These are phyloP conservation scores for Felis chaus DNA, from an alignment of 2,113 vertebrate species.

Conservation along the genomic window DNA sequence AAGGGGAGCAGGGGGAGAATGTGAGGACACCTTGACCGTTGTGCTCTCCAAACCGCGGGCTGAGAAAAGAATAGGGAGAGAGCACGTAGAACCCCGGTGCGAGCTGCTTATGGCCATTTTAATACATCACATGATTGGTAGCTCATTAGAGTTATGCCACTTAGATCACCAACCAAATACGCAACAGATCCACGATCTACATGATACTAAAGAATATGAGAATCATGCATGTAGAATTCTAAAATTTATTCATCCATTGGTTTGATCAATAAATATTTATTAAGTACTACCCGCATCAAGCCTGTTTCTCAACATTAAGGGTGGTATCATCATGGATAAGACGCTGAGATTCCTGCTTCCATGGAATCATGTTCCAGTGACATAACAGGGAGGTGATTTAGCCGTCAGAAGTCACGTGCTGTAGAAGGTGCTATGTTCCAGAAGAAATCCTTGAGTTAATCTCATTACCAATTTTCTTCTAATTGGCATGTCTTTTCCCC, in stretches of 20 bases:
- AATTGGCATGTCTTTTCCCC: background rate
- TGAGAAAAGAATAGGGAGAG: fast-evolving
- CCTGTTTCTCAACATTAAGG: background rate
- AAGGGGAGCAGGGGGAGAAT: no score
- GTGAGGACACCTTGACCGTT: fast-evolving
- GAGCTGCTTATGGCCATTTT: no score
- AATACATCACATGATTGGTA: no score
- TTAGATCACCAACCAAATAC: no score
- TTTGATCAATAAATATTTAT: background rate
- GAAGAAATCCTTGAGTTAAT: background rate
- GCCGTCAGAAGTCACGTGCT: background rate
- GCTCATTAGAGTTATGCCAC: no score
- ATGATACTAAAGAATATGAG: background rate
- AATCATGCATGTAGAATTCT: background rate
- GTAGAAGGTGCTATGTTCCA: fast-evolving
- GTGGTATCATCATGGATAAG: fast-evolving
- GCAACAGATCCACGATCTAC: background rate
- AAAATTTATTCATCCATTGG: background rate
- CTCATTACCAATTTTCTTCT: background rate
- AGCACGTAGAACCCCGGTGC: fast-evolving
- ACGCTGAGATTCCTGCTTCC: fast-evolving
- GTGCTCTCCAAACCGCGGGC: fast-evolving
- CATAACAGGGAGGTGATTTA: fast-evolving
- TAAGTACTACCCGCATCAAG: background rate
- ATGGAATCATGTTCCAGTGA: fast-evolving